These are phyloP conservation scores for Corythornis cristatus DNA, from an alignment of 2,113 vertebrate genomes.

Conservation along the genomic window DNA sequence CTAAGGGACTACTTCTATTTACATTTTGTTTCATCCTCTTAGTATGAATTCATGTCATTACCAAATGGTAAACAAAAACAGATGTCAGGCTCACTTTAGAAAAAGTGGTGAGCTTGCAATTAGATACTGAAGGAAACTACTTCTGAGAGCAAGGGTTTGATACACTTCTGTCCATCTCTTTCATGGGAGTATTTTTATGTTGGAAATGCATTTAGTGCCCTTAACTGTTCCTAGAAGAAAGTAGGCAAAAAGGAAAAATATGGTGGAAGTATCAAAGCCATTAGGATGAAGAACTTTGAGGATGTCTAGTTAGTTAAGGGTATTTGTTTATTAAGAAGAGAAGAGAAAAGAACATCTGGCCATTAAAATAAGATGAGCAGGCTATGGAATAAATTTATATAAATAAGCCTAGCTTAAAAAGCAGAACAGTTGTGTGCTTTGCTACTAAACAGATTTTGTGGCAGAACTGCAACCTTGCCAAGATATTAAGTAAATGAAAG, in stretches of 20 bases:
- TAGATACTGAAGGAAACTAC: not conserved
- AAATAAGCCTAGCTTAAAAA: constrained; percentile 57
- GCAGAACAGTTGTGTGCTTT: constrained; percentile 56
- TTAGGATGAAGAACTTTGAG: not conserved
- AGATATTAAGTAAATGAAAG: constrained; percentile 66
- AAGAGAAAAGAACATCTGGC: constrained; percentile 67
- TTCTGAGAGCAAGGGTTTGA: not conserved
- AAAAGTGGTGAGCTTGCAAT: constrained; percentile 45
- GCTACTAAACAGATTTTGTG: constrained; percentile 58
- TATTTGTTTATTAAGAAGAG: constrained; percentile 54
- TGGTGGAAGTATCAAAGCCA: not conserved
- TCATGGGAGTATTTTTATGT: not conserved
- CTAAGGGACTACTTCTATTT: constrained; percentile 28
- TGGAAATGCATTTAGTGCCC: not conserved
- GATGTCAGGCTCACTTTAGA: constrained; percentile 48
- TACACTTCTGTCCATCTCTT: not conserved
- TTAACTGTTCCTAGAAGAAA: not conserved
- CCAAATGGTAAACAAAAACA: constrained; percentile 65
- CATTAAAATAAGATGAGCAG: constrained; percentile 59
- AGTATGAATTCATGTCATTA: constrained; percentile 43
- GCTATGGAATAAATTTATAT: constrained; percentile 63
- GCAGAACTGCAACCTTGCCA: constrained; percentile 42
- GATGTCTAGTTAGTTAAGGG: constrained; percentile 30
- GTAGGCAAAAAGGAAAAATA: not conserved
- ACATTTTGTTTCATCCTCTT: constrained; percentile 53